Evolutionary conservation across 2,113 vertebrate species (phyloP).

Genomic region (Chamaetylas fuelleborni): DNA sequence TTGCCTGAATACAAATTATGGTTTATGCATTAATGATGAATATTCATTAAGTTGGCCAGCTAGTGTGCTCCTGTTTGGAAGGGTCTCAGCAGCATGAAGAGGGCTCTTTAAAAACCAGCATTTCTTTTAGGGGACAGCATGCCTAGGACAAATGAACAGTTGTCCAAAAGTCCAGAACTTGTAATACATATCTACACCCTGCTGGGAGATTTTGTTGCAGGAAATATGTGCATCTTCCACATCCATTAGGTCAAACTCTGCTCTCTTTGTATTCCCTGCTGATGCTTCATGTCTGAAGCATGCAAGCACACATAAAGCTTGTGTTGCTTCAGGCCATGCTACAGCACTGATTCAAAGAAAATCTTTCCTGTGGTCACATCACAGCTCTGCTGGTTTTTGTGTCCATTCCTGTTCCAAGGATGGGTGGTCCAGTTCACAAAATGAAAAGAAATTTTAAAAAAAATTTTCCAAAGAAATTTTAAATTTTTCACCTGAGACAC

Average conservation of each 20-base stretch:
- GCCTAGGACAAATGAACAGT: background rate
- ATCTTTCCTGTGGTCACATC: background rate
- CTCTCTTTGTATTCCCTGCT: background rate
- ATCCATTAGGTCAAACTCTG: background rate
- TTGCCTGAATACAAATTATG: background rate
- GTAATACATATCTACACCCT: background rate
- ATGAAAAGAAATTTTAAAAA: too few relatives aligned
- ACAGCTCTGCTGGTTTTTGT: background rate
- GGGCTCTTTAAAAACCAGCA: background rate
- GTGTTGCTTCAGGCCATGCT: background rate
- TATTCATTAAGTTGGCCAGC: background rate
- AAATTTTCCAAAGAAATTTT: background rate
- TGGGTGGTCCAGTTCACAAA: background rate
- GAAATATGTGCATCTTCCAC: background rate
- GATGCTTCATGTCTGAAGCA: background rate
- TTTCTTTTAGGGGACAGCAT: background rate
- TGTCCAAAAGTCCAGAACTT: background rate
- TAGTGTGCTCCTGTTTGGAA: background rate
- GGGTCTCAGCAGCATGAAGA: background rate
- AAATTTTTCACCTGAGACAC: background rate
- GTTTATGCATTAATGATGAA: background rate
- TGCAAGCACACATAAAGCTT: background rate
- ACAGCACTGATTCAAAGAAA: background rate
- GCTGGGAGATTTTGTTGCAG: background rate
- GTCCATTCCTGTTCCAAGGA: background rate